phyloP scores from a whole-genome alignment of 1,140 invertebrate genomes.

The Elysia chlorotica region DNA sequence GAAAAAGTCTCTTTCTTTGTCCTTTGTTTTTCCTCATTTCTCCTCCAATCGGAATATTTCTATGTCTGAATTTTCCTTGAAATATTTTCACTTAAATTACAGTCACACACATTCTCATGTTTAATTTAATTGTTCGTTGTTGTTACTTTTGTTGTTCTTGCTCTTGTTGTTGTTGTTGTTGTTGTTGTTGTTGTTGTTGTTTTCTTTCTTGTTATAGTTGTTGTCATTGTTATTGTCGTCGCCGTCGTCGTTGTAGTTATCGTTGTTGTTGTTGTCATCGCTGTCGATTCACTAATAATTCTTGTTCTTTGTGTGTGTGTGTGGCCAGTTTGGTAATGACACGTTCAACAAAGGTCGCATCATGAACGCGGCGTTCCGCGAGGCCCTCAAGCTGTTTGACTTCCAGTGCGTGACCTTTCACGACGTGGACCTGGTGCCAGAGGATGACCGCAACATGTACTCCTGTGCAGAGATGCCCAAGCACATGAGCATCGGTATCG shows the following conservation, averaged over 20 bases:
- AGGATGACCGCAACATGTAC: slow-evolving; percentile 85
- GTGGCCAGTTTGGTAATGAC: slow-evolving; percentile 6
- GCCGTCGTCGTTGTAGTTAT: neutral
- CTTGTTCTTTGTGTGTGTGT: neutral
- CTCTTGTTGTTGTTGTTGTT: neutral
- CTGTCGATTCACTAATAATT: neutral
- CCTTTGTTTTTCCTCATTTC: too few relatives aligned
- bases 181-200: neutral
- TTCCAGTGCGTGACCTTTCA: slow-evolving; percentile 92
- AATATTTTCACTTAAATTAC: too few relatives aligned
- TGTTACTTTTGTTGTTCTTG: neutral
- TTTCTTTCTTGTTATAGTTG: neutral
- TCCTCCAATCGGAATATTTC: too few relatives aligned
- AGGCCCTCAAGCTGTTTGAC: slow-evolving; percentile 73
- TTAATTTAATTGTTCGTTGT: too few relatives aligned
- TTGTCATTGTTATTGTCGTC: neutral
- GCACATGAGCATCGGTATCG: slow-evolving; percentile 86
- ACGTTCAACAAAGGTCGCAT: slow-evolving; percentile 14
- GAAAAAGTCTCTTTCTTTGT: too few relatives aligned
- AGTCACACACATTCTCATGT: too few relatives aligned
- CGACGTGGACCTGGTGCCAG: slow-evolving; percentile 91
- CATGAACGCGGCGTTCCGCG: slow-evolving; percentile 78
- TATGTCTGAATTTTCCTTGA: too few relatives aligned
- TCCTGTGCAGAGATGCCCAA: slow-evolving; percentile 70
- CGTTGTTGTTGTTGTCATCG: neutral